Evolutionary conservation across 2,797 vertebrate species (phyloP).

Genomic region (Acipenser oxyrinchus): DNA sequence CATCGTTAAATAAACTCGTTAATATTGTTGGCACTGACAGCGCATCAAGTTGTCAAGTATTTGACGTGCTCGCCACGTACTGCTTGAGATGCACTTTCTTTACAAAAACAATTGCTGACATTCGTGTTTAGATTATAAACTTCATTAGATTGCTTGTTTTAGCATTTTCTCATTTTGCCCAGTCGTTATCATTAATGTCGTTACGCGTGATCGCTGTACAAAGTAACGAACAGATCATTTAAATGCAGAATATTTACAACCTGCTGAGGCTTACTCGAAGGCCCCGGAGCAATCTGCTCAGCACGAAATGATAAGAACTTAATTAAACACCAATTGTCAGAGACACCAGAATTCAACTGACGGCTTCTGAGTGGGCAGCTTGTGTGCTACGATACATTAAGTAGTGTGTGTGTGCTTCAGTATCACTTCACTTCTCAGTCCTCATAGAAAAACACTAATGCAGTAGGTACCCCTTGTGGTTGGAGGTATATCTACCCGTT

Average conservation of each 20-base stretch:
- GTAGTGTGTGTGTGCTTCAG: too few relatives aligned
- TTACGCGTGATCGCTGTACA: slow-evolving; percentile 19
- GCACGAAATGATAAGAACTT: slow-evolving; percentile 23
- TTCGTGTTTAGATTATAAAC: slow-evolving; percentile 16
- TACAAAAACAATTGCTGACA: slow-evolving; percentile 9
- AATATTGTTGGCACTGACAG: neutral
- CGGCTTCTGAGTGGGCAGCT: slow-evolving; percentile 12
- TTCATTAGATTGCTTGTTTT: slow-evolving; percentile 19
- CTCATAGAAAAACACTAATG: too few relatives aligned
- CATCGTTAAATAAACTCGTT: too few relatives aligned
- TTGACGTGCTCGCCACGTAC: slow-evolving; percentile 11
- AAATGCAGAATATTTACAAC: slow-evolving; percentile 15
- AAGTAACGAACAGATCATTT: slow-evolving; percentile 14
- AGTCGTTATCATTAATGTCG: slow-evolving; percentile 18
- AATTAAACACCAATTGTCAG: slow-evolving; percentile 28
- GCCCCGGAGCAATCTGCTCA: slow-evolving; percentile 19
- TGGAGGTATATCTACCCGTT: too few relatives aligned
- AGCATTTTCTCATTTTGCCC: slow-evolving; percentile 17
- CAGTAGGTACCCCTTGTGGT: too few relatives aligned
- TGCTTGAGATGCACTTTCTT: slow-evolving; percentile 9
- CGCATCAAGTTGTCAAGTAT: slow-evolving; percentile 2
- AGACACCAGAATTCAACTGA: slow-evolving; percentile 21
- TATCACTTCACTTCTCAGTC: too few relatives aligned
- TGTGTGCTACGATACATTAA: too few relatives aligned
- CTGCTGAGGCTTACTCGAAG: neutral